Evolutionary conservation across 2,888 invertebrate genomes (phyloP).

Genomic region (Cheilosia soror): DNA sequence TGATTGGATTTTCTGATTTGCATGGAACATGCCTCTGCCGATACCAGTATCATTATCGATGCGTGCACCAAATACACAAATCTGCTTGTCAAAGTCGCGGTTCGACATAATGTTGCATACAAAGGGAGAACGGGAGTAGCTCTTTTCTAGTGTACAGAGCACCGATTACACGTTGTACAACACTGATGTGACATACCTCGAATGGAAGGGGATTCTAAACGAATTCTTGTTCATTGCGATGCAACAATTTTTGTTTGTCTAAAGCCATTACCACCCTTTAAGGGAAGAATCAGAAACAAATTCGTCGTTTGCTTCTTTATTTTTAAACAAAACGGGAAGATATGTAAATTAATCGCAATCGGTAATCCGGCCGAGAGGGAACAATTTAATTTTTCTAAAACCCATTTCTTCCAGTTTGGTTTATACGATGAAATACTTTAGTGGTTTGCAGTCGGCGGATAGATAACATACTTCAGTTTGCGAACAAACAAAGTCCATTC

Average conservation of each 20-base stretch:
- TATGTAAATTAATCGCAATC: conserved; percentile 47
- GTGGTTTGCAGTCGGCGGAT: conserved; percentile 32
- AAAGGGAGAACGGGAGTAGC: neutral
- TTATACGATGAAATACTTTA: conserved; percentile 19
- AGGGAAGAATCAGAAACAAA: neutral
- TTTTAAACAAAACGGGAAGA: conserved; percentile 2
- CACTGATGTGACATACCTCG: conserved; percentile 43
- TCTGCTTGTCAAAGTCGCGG: conserved; percentile 58
- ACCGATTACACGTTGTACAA: conserved; percentile 52
- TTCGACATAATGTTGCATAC: conserved; percentile 43
- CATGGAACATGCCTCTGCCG: conserved; percentile 43
- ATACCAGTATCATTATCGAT: conserved; percentile 22
- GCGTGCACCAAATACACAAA: conserved; percentile 46
- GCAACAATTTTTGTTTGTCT: conserved; percentile 28
- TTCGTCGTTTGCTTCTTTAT: neutral
- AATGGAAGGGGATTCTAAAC: conserved; percentile 13
- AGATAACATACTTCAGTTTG: conserved; percentile 30
- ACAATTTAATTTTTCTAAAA: conserved; percentile 26
- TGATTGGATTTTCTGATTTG: conserved; percentile 65
- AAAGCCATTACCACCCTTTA: neutral
- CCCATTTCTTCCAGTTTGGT: neutral
- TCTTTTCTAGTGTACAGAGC: neutral
- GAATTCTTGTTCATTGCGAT: conserved; percentile 7
- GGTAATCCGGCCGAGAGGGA: conserved; percentile 12
- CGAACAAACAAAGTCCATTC: conserved; percentile 56